Evolutionary conservation across 30 jellyfish, hydroid and myxozoan species (phyloP), one percentile per base, ranked within the genome.

Genomic region (Aurelia aurita): DNA sequence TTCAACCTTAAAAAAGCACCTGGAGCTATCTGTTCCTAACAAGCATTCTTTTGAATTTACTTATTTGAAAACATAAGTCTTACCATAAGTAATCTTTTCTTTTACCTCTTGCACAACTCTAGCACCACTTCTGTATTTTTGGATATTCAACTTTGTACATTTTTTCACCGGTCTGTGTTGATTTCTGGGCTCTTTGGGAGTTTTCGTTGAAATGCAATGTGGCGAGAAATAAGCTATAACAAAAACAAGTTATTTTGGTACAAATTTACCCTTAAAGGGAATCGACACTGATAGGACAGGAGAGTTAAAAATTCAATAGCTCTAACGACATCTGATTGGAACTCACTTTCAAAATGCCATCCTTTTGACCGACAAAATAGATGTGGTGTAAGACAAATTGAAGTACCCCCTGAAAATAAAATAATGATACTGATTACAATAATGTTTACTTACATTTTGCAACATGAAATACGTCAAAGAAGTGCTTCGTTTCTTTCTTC

Each of bases 401-500:
- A 39, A 3, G 51, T 7, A 39, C 51, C 51, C 51, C 51, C 51
- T 39, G 51, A 39, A 39, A 5, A 5, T 6, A 39, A 7, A 9
- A 39, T 39, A 16, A 43, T 25, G n/a, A 67, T 54, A 3, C 15
- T 22, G 73, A 22, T 61, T 8, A 61, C 49, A 20, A 22, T 22
- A 39, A n/a, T 61, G 29, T 61, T 70, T 28, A 23, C 85, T 21
- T 73, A 73, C 85, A 47, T 73, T 73, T 73, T 51, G 85, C 85
- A n/a, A 46, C 72, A 73, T 73, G 85, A 57, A 73, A 73, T 29
- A 54, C 85, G 51, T 73, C 85, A 73, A 73, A 73, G 72, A 20
- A 44, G 26, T 73, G 85, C 57, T 73, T 73, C 20, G 25, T 73
- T 54, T 73, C 62, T 73, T 22, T 22, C 45, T 28, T 20, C 0